Percentiles rank a stretch among this genome's conserved stretches.
Evolutionary conservation across 2,888 invertebrate species (phyloP).

Genomic region (Caenorhabditis macrosperma): DNA sequence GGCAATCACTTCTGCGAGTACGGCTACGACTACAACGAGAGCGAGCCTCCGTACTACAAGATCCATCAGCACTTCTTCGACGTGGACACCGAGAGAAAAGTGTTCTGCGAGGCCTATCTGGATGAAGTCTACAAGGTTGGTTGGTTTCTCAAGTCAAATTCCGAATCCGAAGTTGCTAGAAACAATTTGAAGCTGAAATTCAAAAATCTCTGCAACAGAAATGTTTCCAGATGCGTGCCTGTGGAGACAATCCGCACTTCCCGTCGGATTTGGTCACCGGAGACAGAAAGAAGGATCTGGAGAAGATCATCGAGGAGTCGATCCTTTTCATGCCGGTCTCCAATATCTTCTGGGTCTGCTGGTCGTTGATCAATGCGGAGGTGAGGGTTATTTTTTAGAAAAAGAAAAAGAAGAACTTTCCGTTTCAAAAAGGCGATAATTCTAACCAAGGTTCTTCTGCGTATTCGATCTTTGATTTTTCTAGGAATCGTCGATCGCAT

Average conservation of each 20-base stretch:
- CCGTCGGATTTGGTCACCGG: constrained; percentile 69
- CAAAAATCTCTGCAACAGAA: too few relatives aligned
- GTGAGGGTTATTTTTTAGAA: background rate
- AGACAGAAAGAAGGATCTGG: constrained; percentile 60
- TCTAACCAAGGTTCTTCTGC: too few relatives aligned
- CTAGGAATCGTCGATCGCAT: constrained; percentile 62
- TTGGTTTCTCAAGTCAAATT: too few relatives aligned
- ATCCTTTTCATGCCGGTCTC: constrained; percentile 71
- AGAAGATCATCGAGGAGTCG: constrained; percentile 61
- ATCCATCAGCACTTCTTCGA: constrained; percentile 66
- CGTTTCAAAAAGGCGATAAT: background rate
- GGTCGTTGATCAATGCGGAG: constrained; percentile 71
- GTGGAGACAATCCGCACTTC: constrained; percentile 63
- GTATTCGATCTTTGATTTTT: too few relatives aligned
- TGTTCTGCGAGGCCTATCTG: constrained; percentile 66
- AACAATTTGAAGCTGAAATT: too few relatives aligned
- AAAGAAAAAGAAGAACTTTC: background rate
- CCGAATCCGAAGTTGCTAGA: background rate
- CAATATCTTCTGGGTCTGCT: constrained; percentile 70
- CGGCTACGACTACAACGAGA: constrained; percentile 65
- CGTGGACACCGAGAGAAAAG: constrained; percentile 59
- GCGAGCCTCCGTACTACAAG: constrained; percentile 64
- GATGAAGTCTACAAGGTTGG: constrained; percentile 66
- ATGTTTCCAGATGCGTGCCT: constrained; percentile 62
- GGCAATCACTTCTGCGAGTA: constrained; percentile 73